Evolutionary conservation across 2,113 vertebrate genomes (phyloP), one percentile per base, ranked within the genome.

Genomic region (Perognathus longimembris): DNA sequence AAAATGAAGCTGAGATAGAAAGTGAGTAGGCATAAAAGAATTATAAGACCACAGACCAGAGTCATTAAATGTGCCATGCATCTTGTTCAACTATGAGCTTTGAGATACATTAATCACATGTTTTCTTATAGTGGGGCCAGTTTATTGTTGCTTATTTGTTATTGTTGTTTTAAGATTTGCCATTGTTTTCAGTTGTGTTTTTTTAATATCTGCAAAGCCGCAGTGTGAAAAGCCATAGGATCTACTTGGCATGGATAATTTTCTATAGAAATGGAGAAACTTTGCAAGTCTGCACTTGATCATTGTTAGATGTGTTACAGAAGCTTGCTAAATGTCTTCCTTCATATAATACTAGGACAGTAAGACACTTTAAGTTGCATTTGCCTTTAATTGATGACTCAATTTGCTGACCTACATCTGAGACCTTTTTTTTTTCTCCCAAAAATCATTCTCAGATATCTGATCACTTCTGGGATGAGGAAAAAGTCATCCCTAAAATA

Each of bases 401-500:
- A 79, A 38, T 57, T 86, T 95, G 40, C 40, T 84, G 66, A 93
- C 40, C 73, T 70, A 91, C 78, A 26, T 86, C 17, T 82, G 59
- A 85, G 82, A 64, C 57, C 3, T 17, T 77, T 85, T 40, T 66
- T n/a, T 21, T 78, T 36, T 10, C n/a, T n/a, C n/a, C n/a, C 21
- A 67, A 50, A 94, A 83, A 36, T 89, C 20, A 64, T 94, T 96
- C 36, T 91, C 59, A 85, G 88, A 83, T 78, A 70, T 76, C 80
- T 88, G 82, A 75, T 83, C 36, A 76, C 32, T 91, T 32, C 59
- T 89, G 64, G 64, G 75, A 91, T 91, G 61, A 24, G 40, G 40
- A 85, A 12, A 71, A 90, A 90, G 70, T 76, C n/a, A 91, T 84
- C 87, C 32, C 6, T 82, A 71, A 83, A 89, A 95, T 86, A 94